These are phyloP conservation scores for Teinopalpus imperialis DNA, from an alignment of 2,888 invertebrate species.

Conservation along the genomic window DNA sequence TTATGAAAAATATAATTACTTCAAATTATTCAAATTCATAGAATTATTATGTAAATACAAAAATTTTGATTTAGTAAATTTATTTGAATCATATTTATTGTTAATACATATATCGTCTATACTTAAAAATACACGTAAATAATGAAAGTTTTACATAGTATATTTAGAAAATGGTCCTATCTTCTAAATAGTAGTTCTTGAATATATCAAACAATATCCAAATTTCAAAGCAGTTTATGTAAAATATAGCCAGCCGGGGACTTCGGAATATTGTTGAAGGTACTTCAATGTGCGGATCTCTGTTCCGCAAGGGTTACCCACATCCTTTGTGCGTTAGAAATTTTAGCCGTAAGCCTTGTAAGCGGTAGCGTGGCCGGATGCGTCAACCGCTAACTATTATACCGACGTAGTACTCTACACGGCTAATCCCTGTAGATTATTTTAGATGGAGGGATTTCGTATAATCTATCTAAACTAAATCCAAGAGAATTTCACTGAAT, in stretches of 20 bases:
- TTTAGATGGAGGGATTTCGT: constrained; percentile 24
- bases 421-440: constrained; percentile 35
- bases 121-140: too few relatives aligned
- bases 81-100: too few relatives aligned
- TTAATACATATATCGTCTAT: too few relatives aligned
- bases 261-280: constrained; percentile 12
- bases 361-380: constrained; percentile 33
- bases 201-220: neutral
- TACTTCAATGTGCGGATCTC: constrained; percentile 16
- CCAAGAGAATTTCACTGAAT: constrained; percentile 16
- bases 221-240: constrained; percentile 7
- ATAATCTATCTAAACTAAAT: constrained; percentile 21
- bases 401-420: constrained; percentile 27
- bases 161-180: too few relatives aligned
- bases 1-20: too few relatives aligned
- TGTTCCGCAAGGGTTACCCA: constrained; percentile 31
- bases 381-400: constrained; percentile 34
- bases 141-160: too few relatives aligned
- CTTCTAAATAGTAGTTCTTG: too few relatives aligned
- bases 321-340: constrained; percentile 36
- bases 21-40: too few relatives aligned
- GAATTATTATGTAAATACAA: neutral
- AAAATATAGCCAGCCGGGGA: constrained; percentile 6
- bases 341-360: constrained; percentile 32
- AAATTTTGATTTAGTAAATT: too few relatives aligned